Base-by-base conservation (phyloP, 2,797 vertebrate species). In the Brachyalestes nurse region DNA sequence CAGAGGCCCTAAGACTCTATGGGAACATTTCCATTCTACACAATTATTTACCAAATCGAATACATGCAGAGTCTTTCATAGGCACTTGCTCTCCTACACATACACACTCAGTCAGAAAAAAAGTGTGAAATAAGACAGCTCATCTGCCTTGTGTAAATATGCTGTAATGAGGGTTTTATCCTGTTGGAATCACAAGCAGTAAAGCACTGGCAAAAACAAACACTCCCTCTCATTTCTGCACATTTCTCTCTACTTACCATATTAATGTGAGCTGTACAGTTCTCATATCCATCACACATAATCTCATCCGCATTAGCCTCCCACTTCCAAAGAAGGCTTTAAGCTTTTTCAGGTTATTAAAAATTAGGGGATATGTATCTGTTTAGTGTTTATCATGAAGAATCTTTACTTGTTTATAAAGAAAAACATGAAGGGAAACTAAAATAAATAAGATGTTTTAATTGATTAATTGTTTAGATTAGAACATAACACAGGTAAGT, bases 141-240 rank as follows among this genome's bases (percentile, higher is more conserved):
- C 23, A 78, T 81, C 57, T 78, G 57, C 61, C 25, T 66, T 82
- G 75, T 67, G 62, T 61, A 78, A 82, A 78, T 78, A 74, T 69
- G 17, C 42, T 69, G 25, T 78, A 82, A 82, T 82, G 75, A 78
- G 57, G 55, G 42, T 53, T 82, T 73, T 58, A 74, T 82, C 70
- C 80, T 73, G 69, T 67, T 64, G 75, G 62, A 82, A 67, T 67
- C 62, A 19, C 40, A 25, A 17, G 67, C 58, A 13, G 73, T 34
- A 16, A 45, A 71, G 49, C 47, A 72, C 47, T 65, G 80, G 47
- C 67, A 73, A 80, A 70, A 58, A 71, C 49, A 78, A 77, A 73
- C 49, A 77, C 62, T 47, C n/a, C 14, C 16, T 21, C 19, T 23
- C 6, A 38, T 51, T 69, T 61, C 40, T 62, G 28, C 42, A 38